A percentile compares a stretch with the other conserved stretches of the same genome.
Conservation (phyloP, 2,113 vertebrate genomes). For the Psilopsiagon aurifrons region DNA sequence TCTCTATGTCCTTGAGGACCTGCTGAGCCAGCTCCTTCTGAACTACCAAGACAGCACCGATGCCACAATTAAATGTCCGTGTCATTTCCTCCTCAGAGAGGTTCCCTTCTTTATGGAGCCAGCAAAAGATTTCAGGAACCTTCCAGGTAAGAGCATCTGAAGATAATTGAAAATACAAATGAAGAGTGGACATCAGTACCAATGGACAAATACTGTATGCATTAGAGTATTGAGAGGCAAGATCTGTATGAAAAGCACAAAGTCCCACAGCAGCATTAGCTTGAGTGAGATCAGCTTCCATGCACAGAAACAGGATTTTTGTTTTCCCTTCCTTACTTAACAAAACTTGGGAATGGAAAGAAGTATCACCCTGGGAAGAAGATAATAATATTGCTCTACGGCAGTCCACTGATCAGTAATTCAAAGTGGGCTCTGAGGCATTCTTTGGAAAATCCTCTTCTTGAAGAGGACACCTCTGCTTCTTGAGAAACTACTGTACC, state of each 20-base stretch:
- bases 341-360: neutral
- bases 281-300: neutral
- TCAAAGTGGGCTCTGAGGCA: neutral
- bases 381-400: neutral
- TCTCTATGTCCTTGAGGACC: constrained; percentile 80
- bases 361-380: neutral
- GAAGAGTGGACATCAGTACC: neutral
- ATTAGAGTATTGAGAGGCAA: neutral
- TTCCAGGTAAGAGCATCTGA: constrained; percentile 90
- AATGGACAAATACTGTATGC: neutral
- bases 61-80: constrained; percentile 93
- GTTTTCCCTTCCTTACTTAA: neutral
- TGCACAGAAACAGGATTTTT: neutral
- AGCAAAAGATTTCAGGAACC: constrained; percentile 88
- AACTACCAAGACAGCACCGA: constrained; percentile 88
- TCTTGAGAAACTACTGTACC: neutral
- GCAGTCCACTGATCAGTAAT: neutral
- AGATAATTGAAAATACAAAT: neutral
- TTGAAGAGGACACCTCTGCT: neutral
- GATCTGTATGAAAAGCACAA: neutral
- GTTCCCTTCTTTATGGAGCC: constrained; percentile 87
- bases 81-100: constrained; percentile 91
- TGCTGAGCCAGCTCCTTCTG: constrained; percentile 75
- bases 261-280: neutral
- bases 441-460: neutral